Percentiles rank a stretch among this genome's conserved stretches.
Evolutionary conservation across 2,113 vertebrate species (phyloP).

Genomic region (Oplegnathus fasciatus): DNA sequence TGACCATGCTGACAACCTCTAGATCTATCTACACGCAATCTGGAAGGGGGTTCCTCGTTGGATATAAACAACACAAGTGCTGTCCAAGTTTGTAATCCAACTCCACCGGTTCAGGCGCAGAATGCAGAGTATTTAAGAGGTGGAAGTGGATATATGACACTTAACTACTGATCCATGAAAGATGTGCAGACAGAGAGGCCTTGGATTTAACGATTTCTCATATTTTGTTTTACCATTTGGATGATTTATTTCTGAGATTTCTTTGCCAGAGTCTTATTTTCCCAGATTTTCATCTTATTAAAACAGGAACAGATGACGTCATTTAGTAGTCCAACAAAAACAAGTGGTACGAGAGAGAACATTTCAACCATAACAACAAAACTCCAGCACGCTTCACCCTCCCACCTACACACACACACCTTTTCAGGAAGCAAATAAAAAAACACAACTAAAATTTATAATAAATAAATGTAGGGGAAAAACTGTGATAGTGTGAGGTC

Average conservation of each 20-base stretch:
- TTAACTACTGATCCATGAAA: background rate
- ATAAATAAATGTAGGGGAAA: no score
- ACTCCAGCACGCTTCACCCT: background rate
- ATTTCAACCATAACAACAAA: background rate
- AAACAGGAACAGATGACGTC: background rate
- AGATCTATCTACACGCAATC: background rate
- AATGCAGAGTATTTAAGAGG: slow-evolving; percentile 28
- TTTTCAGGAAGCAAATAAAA: no score
- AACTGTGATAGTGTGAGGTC: no score
- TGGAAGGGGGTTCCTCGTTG: background rate
- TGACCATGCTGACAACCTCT: background rate
- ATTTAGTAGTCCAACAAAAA: background rate
- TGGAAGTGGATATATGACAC: slow-evolving; percentile 31
- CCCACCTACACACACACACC: background rate
- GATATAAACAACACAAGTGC: slow-evolving; percentile 25
- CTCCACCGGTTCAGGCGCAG: background rate
- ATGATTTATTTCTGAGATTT: background rate
- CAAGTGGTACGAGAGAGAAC: background rate
- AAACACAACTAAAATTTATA: no score
- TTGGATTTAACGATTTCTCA: background rate
- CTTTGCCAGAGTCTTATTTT: no score
- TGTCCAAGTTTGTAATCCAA: slow-evolving; percentile 25
- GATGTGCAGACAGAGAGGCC: background rate
- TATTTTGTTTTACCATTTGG: background rate
- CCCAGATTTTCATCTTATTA: background rate